phyloP scores from a whole-genome alignment of 2,797 vertebrate genomes.

The Loriculus beryllinus region DNA sequence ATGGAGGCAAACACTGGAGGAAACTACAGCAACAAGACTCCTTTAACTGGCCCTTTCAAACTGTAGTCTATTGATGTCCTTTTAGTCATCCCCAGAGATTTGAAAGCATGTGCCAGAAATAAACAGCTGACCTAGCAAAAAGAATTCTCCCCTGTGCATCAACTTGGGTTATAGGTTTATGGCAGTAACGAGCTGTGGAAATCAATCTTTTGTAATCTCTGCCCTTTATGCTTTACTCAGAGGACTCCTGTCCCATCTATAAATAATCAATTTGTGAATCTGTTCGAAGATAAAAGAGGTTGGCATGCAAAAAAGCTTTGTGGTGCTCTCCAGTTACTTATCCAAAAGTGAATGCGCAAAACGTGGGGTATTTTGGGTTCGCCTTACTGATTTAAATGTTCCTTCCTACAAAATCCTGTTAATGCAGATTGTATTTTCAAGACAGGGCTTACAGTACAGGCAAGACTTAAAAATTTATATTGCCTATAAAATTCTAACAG shows the following conservation, averaged over 20 bases:
- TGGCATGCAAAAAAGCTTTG: conserved; percentile 42
- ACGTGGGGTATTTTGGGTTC: background rate
- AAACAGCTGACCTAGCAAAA: conserved; percentile 55
- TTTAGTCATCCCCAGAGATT: conserved; percentile 21
- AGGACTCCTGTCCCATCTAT: conserved; percentile 49
- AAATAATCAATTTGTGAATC: conserved; percentile 62
- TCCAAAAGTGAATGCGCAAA: conserved; percentile 18
- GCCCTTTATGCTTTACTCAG: conserved; percentile 63
- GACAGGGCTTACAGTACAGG: background rate
- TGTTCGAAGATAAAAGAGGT: conserved; percentile 55
- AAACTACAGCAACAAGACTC: background rate
- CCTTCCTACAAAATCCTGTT: conserved; percentile 20
- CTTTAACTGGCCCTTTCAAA: conserved; percentile 8
- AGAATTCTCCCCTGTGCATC: conserved; percentile 44
- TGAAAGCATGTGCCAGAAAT: conserved; percentile 38
- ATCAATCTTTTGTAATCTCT: conserved; percentile 72
- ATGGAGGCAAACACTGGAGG: background rate
- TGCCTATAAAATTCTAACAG: conserved; percentile 18
- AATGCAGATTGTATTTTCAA: conserved; percentile 32
- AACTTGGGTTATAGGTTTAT: conserved; percentile 63
- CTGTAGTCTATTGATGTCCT: background rate
- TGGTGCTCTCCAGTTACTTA: conserved; percentile 20
- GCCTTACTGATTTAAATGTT: conserved; percentile 38
- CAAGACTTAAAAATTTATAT: conserved; percentile 33
- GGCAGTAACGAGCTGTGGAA: conserved; percentile 57